Base-by-base conservation (phyloP, 2,888 invertebrate genomes). In the Andrena hattorfiana region DNA sequence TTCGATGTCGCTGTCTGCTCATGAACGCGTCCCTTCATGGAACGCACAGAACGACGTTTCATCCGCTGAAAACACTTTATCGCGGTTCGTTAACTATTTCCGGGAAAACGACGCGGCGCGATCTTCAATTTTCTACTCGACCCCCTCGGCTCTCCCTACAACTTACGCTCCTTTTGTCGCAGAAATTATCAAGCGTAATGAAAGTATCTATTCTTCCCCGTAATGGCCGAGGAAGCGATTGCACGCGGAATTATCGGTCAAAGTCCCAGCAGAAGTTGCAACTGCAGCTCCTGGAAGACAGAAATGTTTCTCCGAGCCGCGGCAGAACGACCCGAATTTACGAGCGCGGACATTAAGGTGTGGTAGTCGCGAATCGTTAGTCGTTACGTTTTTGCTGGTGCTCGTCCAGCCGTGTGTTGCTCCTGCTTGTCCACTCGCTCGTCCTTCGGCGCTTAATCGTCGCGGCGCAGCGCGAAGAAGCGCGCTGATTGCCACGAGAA, bases 1-100 rank as follows among this genome's bases (percentile, higher is more conserved):
- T 92, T 88, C 85, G 88, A 91, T 90, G 91, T 90, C 92, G 91
- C 90, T 89, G 91, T n/a, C 66, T 28, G 84, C 78, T 81, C 66
- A 87, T 89, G 89, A 90, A 86, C 89, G 87, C 71, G 78, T 77
- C 74, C 86, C 81, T 89, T 89, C 85, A 86, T 81, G 83, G 83
- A 74, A 68, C 80, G 70, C 73, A 84, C 84, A 85, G 85, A 87
- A 87, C 87, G 88, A 89, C 87, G 90, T 89, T 90, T 90, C 91
- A 91, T 90, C 88, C 87, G 85, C 87, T 83, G 85, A 87, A 88
- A 84, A 87, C 89, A 86, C 84, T 91, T 90, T 89, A 92, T 91
- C 90, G 89, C 81, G 84, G 84, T 73, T 70, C 78, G 79, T 88
- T 88, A 91, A 90, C 90, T 89, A 90, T 89, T 85, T 86, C 80